These are phyloP conservation scores for Myzus persicae DNA, from an alignment of 1,140 invertebrate genomes.

Conservation along the genomic window DNA sequence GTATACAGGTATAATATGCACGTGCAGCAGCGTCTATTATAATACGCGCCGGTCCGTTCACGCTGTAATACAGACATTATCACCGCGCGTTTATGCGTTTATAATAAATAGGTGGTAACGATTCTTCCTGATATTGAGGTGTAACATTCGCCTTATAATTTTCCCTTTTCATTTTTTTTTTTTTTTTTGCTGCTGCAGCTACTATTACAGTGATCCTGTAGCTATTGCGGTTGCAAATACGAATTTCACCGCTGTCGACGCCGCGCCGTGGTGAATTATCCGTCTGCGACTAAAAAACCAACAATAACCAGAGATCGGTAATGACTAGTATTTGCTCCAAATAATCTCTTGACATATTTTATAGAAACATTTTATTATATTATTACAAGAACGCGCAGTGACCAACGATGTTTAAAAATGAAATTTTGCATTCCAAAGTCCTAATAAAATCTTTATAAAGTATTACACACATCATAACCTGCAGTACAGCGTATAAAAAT, in stretches of 20 bases:
- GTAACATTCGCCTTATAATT: neutral
- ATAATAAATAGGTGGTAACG: neutral
- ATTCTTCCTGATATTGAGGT: neutral
- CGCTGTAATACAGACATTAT: slow-evolving; percentile 34
- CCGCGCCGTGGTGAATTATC: neutral
- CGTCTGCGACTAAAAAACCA: neutral
- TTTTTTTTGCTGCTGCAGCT: neutral
- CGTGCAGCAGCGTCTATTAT: neutral
- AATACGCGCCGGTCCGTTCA: neutral
- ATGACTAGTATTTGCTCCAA: neutral
- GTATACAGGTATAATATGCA: neutral
- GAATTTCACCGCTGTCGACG: neutral
- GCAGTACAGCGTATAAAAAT: neutral
- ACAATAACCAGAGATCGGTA: neutral
- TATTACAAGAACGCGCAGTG: neutral
- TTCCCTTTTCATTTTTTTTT: neutral
- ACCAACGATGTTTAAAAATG: neutral
- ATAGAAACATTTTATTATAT: neutral
- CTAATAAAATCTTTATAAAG: too few relatives aligned
- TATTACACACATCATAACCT: neutral
- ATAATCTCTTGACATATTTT: neutral
- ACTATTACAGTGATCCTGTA: neutral
- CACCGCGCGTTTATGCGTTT: neutral
- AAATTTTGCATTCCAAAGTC: too few relatives aligned
- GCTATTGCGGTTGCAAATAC: neutral